Evolutionary conservation across 1,140 invertebrate species (phyloP).

Genomic region (Acromyrmex charruanus): DNA sequence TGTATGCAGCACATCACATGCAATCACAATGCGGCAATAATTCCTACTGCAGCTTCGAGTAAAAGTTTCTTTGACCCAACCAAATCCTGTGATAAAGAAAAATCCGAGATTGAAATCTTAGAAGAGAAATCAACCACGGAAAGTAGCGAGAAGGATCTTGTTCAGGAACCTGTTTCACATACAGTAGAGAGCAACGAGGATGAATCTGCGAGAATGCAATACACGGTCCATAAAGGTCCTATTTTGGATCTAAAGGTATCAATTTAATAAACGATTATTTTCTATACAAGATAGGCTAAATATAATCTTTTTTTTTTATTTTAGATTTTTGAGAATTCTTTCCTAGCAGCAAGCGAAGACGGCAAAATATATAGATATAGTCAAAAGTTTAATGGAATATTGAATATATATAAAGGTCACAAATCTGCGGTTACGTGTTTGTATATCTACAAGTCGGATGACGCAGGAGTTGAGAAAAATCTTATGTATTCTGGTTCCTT

Average conservation of each 20-base stretch:
- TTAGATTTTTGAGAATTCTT: conserved; percentile 84
- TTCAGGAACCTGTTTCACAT: conserved; percentile 16
- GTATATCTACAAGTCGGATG: conserved; percentile 81
- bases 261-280: background rate
- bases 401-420: conserved; percentile 85
- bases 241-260: conserved; percentile 86
- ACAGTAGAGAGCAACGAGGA: conserved; percentile 35
- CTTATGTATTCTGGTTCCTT: conserved; percentile 88
- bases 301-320: conserved; percentile 65
- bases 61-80: background rate
- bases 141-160: conserved; percentile 28
- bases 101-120: conserved; percentile 49
- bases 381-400: conserved; percentile 81
- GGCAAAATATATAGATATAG: conserved; percentile 84
- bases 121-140: conserved; percentile 44
- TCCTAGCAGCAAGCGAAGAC: conserved; percentile 85
- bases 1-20: background rate
- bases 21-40: background rate
- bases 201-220: conserved; percentile 74
- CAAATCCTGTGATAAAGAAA: background rate
- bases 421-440: conserved; percentile 88
- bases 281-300: background rate
- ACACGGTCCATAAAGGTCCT: conserved; percentile 83
- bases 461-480: conserved; percentile 84
- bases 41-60: background rate